These are phyloP conservation scores for Anarrhichthys ocellatus DNA, from an alignment of 2,113 vertebrate species.

Conservation along the genomic window DNA sequence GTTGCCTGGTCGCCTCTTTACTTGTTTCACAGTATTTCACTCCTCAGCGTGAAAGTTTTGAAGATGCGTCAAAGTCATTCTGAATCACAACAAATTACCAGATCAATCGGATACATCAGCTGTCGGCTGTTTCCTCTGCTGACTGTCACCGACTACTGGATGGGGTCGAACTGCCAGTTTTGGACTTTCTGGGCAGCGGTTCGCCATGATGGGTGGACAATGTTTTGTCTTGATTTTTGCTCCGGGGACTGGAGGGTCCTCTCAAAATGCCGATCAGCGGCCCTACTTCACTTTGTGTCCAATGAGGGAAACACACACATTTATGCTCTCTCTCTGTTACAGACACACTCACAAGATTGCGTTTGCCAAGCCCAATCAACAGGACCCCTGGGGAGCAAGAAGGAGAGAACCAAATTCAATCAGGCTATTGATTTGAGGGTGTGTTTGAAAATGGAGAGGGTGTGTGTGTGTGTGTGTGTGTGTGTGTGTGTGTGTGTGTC, in stretches of 20 bases:
- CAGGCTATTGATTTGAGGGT: constrained; percentile 61
- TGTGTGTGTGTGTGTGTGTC: constrained; percentile 24
- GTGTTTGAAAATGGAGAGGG: constrained; percentile 33
- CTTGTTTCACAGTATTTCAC: constrained; percentile 1
- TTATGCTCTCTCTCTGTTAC: neutral
- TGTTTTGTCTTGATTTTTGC: constrained; percentile 39
- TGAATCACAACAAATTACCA: neutral
- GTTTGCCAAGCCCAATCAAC: constrained; percentile 59
- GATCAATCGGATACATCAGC: constrained; percentile 23
- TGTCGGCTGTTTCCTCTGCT: neutral
- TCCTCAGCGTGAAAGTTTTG: neutral
- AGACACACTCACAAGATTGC: constrained; percentile 14
- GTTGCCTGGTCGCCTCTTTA: neutral
- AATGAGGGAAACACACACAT: constrained; percentile 22
- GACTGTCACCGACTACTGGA: neutral
- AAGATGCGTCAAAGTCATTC: neutral
- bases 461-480: constrained; percentile 18
- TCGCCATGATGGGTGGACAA: constrained; percentile 10
- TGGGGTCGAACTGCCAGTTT: neutral
- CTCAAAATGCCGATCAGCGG: constrained; percentile 49
- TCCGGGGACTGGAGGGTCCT: constrained; percentile 18
- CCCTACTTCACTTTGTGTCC: neutral
- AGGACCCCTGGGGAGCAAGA: constrained; percentile 29
- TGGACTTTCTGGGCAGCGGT: neutral
- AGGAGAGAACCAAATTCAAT: constrained; percentile 60